Evolutionary conservation across 2,888 invertebrate species (phyloP), one percentile per base, ranked within the genome.

Genomic region (Agriotes lineatus): DNA sequence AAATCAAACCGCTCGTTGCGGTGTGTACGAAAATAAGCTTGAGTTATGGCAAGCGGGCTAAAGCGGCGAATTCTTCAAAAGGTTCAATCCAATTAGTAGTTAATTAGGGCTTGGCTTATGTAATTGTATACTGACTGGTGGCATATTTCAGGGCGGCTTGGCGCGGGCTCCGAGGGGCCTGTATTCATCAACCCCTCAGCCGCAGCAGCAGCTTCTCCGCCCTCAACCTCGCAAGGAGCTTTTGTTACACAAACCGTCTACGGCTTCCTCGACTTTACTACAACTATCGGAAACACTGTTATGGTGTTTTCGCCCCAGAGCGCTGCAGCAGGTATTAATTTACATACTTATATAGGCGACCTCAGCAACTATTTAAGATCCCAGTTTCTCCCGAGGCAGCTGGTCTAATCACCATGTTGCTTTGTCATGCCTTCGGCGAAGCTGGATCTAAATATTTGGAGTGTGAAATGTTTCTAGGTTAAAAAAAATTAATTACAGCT

Each of bases 271-370:
- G 96, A 96, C 85, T 96, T 96, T 84, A 95, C 96, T 58, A 96
- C 96, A 0, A 96, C 96, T 2, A 95, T 96, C 78, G 96, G 95
- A 71, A 95, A 96, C 82, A 96, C 96, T 10, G 93, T 96, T 59
- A 96, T 96, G 95, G 92, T 96, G 33, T 96, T 96, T 84, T 96
- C 96, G 0, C 96, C 96, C 0, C 92, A 95, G 77, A 95, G 94
- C 77, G 90, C 91, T 19, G 90, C 93, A 18, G 90, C 90, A 37
- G 90, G 82, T 81, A 76, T 78, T 74, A 74, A 66, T 56, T 63
- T 44, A 60, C 57, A 33, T 59, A 45, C 50, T 30, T 16, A 56
- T 56, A 59, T 19, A 57, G 56, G 18, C 22, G 56, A 18, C 56
- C 39, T 69, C 61, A 22, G 22, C 33, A 60, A 57, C 48, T 61